Base-by-base conservation (phyloP, 2,888 invertebrate species). In the Drosophila anomelani region DNA sequence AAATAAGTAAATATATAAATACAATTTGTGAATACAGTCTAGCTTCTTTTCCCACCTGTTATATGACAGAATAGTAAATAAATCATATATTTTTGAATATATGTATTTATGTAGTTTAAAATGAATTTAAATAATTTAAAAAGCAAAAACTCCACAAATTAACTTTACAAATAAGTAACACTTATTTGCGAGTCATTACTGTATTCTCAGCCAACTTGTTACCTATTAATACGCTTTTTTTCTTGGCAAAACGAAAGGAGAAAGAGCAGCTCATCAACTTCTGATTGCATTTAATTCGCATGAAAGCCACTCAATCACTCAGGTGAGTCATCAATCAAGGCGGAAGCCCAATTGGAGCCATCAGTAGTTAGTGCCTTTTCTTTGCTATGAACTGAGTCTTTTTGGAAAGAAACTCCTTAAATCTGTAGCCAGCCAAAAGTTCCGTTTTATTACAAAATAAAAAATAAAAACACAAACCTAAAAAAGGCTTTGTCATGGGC, bases 391-490 rank as follows among this genome's bases (percentile, higher is more conserved):
- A 29, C 36, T 39, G 10, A 10, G 10, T 47, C 26, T 61, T n/a
- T 13, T 12, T 17, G 26, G 3, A 36, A 32, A 20, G 47, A 58
- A 53, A 17, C 38, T 46, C 23, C 46, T 17, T 20, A 3, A 20
- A 20, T 20, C 20, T 20, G 20, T 20, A 36, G 8, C 34, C 66
- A 32, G 59, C 49, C 76, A 71, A 80, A 69, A 78, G 80, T 76
- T 82, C 78, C 80, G 83, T 71, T 80, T 54, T 60, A 5, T 53
- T 64, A 49, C 32, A 36, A 44, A 66, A 66, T 10, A 46, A n/a
- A n/a, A 29, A 55, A 63, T 13, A 51, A 44, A 38, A 56, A 67
- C 47, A 66, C 51, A 47, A 43, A 64, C 54, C 34, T 57, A 34
- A 63, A 46, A 43, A 54, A 20, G 32, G 64, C 66, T 44, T 53